Evolutionary conservation across 2,113 vertebrate species (phyloP), one percentile per base, ranked within the genome.

Genomic region (Cheirogaleus medius): DNA sequence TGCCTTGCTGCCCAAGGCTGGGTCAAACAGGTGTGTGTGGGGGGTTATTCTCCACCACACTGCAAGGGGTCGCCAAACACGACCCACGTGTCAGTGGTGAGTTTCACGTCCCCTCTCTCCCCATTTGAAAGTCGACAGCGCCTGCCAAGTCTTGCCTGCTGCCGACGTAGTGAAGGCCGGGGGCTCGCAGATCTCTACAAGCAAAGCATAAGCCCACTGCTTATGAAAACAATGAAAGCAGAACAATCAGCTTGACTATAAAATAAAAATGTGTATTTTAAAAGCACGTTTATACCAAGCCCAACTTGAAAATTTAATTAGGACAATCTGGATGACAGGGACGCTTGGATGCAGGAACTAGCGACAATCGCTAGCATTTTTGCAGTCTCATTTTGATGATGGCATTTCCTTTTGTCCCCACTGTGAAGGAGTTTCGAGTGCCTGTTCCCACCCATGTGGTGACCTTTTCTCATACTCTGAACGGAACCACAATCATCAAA

Each of bases 141-240:
- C 98, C 98, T 2, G 98, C 98, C 94, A 98, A 78, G 0, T 98
- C 98, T 97, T 99, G 98, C 2, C 96, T 98, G 84, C 98, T 98
- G 93, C 98, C 98, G 87, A 99, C 98, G 92, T 97, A 98, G 0
- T 54, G 96, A 78, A 99, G 94, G 87, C 90, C 98, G 25, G 96
- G 97, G 11, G 91, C 95, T 93, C 98, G 98, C 74, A 98, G 96
- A 97, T 99, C 98, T 52, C 99, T 98, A 54, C 15, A 76, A 29
- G 73, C 15, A 78, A 27, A 68, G 17, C 27, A 52, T 15, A 77
- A 66, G 64, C 13, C 66, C 60, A 32, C 34, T 44, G n/a, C 13
- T 82, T 14, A 71, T 32, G 14, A 42, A 90, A 68, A 13, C 21
- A 80, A 60, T 32, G 14, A 39, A 90, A 68, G 10, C 25, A 80